Base-by-base conservation (phyloP, 2,888 invertebrate species). In the Dichetophora obliterata region DNA sequence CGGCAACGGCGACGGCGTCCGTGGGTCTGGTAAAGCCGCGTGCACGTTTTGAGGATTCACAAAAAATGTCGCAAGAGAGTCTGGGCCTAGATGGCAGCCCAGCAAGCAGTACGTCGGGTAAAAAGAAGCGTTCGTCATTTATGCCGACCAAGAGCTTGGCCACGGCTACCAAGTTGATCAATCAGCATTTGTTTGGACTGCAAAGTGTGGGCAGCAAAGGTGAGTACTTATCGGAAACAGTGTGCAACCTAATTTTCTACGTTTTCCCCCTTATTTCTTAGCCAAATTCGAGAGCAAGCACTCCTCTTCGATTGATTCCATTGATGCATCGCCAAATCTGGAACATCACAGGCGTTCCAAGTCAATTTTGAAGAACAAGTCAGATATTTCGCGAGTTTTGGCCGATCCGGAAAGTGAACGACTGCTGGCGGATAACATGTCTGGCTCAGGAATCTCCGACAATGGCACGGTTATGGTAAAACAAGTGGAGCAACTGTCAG, bases 391-490 rank as follows among this genome's bases (percentile, higher is more conserved):
- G 82, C 90, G 90, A 82, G 86, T 90, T 54, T 89, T 89, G 37
- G 88, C 90, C 78, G 94, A 95, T 89, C 93, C 93, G 76, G 95
- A 95, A 89, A 94, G 93, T 83, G 95, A 95, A 89, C 92, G 94
- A 81, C 91, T 94, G 69, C 92, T 94, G 83, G 91, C 93, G 65
- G 93, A 93, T 86, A 92, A 91, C 83, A 90, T 91, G 84, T 92
- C 92, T 70, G 90, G 90, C 68, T 90, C 90, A 57, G 92, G 91
- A 75, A 90, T 91, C 78, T 92, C 92, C 79, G 91, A 91, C 81
- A 91, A 90, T 83, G 90, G 90, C 82, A 90, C 90, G 71, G 89
- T 89, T 54, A 88, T 90, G 88, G 89, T 89, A 80, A 61, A 77
- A 68, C 22, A 14, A 4, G 24, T n/a, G 16, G 9, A 63, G 31